Base-by-base conservation (phyloP, 1,140 invertebrate species). In the Heliconius congener region DNA sequence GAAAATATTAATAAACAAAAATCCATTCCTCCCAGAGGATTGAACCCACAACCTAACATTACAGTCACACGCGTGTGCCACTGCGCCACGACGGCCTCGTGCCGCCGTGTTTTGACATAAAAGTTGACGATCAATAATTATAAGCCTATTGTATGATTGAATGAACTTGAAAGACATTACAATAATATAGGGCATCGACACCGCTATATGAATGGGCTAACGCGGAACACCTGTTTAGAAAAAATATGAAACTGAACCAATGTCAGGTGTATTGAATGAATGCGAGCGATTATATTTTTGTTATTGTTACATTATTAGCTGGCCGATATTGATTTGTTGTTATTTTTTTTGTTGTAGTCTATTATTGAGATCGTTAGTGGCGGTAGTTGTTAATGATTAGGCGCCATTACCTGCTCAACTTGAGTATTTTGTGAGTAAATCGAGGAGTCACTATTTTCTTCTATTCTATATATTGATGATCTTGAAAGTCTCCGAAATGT, bases 131-230 rank as follows among this genome's bases (percentile, higher is more conserved):
- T 86, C 91, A 92, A 94, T 46, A 46, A 46, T 93, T 93, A 93
- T 88, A 87, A 88, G 85, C 78, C 86, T 87, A 91, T 93, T 93
- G 93, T 92, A 87, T 87, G 87, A 86, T 86, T 91, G 90, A 88
- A 83, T 93, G 91, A 94, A 93, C 92, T 94, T 93, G 91, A 91
- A 88, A 93, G 90, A 89, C 82, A 86, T 81, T 86, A 90, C 85
- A 89, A 89, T 87, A 91, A 92, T 93, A 90, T 94, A 88, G 93
- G 93, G 92, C 93, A 91, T 92, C 91, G 93, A 93, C 93, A 88
- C 84, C 81, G 81, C 80, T 80, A 71, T 66, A 82, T 90, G 87
- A 91, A 88, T 92, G 88, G 84, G 84, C 88, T 85, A 79, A 71
- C 75, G 71, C 72, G 74, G 13, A 84, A 88, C 93, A 93, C 90